Percentiles rank a stretch among this genome's conserved stretches.
Evolutionary conservation across 2,888 invertebrate species (phyloP).

Genomic region (Drosophila robusta): DNA sequence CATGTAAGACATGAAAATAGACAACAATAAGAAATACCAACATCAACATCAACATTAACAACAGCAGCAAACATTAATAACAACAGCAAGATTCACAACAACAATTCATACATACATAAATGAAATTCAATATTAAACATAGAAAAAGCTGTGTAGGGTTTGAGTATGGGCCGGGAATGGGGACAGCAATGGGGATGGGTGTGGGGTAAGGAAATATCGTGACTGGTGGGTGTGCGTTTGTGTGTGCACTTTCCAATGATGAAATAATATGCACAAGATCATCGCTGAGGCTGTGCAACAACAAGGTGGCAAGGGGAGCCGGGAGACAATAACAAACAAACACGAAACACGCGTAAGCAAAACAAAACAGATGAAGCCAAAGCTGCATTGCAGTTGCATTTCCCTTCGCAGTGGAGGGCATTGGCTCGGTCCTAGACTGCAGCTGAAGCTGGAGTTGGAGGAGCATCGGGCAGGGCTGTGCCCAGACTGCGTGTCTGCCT

Average conservation of each 20-base stretch:
- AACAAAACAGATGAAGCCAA: constrained; percentile 34
- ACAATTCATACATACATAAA: constrained; percentile 30
- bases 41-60: constrained; percentile 19
- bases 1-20: constrained; percentile 38
- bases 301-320: background rate
- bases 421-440: constrained; percentile 24
- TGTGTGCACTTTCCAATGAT: constrained; percentile 49
- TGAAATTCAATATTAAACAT: constrained; percentile 46
- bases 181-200: background rate
- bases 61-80: constrained; percentile 20
- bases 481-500: constrained; percentile 44
- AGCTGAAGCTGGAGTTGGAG: constrained; percentile 15
- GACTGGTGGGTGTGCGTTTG: constrained; percentile 15
- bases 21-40: constrained; percentile 29
- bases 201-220: constrained; percentile 9
- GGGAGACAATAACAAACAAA: constrained; percentile 24
- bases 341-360: constrained; percentile 36
- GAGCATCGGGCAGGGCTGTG: constrained; percentile 7
- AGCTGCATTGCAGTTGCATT: constrained; percentile 39
- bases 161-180: constrained; percentile 1
- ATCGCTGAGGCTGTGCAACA: constrained; percentile 13
- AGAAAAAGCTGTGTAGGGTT: constrained; percentile 7
- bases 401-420: constrained; percentile 39
- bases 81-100: constrained; percentile 13
- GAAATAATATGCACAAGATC: constrained; percentile 35